Conservation (phyloP, 2,113 vertebrate species). For the Struthio camelus region DNA sequence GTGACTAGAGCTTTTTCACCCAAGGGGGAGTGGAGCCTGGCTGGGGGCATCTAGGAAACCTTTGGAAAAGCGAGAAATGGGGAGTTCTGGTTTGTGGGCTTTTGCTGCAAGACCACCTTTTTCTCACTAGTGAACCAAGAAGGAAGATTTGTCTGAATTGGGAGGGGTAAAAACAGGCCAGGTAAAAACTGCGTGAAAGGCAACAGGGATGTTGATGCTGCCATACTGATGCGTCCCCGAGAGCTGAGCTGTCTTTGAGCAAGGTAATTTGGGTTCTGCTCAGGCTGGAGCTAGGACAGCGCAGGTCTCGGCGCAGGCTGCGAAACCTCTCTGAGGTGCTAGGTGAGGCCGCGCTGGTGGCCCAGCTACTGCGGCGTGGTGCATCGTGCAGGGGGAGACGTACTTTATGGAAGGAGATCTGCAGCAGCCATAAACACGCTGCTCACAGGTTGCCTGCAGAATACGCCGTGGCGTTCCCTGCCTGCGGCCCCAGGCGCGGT, state of each 20-base stretch:
- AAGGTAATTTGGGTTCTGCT: neutral
- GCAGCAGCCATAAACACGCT: neutral
- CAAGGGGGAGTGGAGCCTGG: neutral
- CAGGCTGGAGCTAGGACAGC: neutral
- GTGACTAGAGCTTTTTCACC: neutral
- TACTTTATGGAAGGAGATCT: neutral
- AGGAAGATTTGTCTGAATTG: neutral
- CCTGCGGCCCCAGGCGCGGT: neutral
- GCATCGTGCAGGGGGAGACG: neutral
- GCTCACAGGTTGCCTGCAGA: neutral
- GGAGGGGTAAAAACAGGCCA: neutral
- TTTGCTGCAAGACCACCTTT: neutral
- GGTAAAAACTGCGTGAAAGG: neutral
- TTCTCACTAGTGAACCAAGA: neutral
- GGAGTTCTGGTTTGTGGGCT: neutral
- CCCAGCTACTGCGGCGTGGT: neutral
- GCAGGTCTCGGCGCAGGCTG: neutral
- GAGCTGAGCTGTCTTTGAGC: neutral
- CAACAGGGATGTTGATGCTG: fast-evolving
- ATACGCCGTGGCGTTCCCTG: neutral
- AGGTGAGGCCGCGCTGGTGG: neutral
- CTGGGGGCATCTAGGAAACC: neutral
- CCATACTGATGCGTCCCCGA: neutral
- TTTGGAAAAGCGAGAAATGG: neutral
- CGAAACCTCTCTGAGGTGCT: neutral